Evolutionary conservation across 2,113 vertebrate genomes (phyloP).

Genomic region (Chionis minor): DNA sequence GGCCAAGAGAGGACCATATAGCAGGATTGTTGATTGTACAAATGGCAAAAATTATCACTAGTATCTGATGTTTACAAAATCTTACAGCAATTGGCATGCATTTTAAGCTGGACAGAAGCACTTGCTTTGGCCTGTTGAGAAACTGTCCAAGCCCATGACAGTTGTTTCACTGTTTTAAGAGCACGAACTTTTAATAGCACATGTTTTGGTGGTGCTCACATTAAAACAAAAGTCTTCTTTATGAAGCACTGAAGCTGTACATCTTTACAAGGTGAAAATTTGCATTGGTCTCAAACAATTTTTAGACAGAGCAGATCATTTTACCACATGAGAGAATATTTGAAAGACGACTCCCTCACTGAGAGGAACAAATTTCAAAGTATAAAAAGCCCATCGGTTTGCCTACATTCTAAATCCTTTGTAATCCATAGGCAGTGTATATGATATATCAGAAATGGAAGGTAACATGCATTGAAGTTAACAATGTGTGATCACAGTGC

Average conservation of each 20-base stretch:
- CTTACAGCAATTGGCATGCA: background rate
- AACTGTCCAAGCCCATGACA: background rate
- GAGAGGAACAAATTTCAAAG: background rate
- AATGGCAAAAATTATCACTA: background rate
- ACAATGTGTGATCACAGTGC: background rate
- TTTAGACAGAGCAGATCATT: background rate
- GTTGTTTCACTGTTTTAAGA: slow-evolving; percentile 49
- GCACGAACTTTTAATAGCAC: slow-evolving; percentile 34
- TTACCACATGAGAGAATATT: background rate
- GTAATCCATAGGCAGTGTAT: background rate
- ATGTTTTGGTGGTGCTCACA: background rate
- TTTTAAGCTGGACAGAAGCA: slow-evolving; percentile 4
- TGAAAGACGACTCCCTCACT: background rate
- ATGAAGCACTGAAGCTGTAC: background rate
- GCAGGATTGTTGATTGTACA: background rate
- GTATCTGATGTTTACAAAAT: background rate
- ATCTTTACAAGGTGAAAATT: background rate
- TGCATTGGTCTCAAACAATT: background rate
- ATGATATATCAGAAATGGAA: background rate
- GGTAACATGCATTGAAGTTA: background rate
- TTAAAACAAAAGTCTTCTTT: slow-evolving; percentile 12
- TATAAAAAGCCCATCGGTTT: background rate
- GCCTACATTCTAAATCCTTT: background rate
- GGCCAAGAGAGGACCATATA: background rate
- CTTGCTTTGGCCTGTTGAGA: slow-evolving; percentile 33